Evolutionary conservation across 2,888 invertebrate species (phyloP), one percentile per base, ranked within the genome.

Genomic region (Ophonus ardosiacus): DNA sequence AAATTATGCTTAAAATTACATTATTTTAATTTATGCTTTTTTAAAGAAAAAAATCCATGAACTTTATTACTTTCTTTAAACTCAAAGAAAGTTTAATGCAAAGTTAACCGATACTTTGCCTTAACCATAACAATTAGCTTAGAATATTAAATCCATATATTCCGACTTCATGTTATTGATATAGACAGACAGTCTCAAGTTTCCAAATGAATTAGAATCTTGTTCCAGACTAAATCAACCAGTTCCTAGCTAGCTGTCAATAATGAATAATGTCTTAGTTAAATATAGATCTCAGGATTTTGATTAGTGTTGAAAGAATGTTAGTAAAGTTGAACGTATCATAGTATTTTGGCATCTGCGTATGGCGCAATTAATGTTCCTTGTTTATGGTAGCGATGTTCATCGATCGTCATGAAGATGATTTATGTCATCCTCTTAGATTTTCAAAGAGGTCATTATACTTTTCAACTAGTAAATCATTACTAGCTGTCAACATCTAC

Each of bases 351-450:
- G 74, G 74, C 74, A 56, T 56, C 56, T 74, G 56, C 74, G 51
- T 74, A 21, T 51, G 56, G 56, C 56, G 56, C 43, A 74, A 74
- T 74, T 74, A 74, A 51, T 43, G 51, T 21, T 74, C 51, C 74
- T 18, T 18, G 43, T 51, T 74, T 51, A 68, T 38, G 68, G 15
- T 38, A 7, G 13, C 31, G 38, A 68, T 68, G 68, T n/a, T 68
- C 68, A 40, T 68, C 68, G 68, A 74, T 74, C 74, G 74, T 82
- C 82, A 82, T 82, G 56, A 82, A 43, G 8, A 63, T 82, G 82
- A 82, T 82, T 82, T 82, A 82, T 82, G 56, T 71, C 71, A 71
- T 71, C 57, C 57, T 68, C 51, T 82, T 57, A 56, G 81, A 82
- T 56, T 82, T 56, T 43, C 51, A 43, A 40, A 18, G 57, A 57